phyloP scores from a whole-genome alignment of 2,888 invertebrate genomes.

The Macrophya alboannulata region DNA sequence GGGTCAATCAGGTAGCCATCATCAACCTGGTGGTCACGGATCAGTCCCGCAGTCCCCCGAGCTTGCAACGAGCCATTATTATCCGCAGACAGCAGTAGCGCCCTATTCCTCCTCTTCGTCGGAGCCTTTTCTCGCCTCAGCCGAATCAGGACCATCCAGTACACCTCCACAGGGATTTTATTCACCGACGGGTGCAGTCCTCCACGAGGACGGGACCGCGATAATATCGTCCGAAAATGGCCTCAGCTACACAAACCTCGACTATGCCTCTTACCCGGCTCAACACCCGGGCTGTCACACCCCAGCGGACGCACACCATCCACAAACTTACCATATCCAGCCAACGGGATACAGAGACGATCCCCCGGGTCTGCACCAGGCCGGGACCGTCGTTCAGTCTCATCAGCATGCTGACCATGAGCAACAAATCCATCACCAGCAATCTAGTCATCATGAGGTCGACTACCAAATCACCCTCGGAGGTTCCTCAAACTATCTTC shows the following conservation, averaged over 20 bases:
- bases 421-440: constrained; percentile 72
- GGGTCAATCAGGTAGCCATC: constrained; percentile 68
- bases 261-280: constrained; percentile 84
- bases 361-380: constrained; percentile 62
- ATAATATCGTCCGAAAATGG: constrained; percentile 94
- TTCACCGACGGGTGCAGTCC: constrained; percentile 75
- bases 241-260: constrained; percentile 94
- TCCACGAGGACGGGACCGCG: constrained; percentile 81
- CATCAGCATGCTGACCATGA: constrained; percentile 70
- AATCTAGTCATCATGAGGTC: constrained; percentile 57
- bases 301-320: constrained; percentile 72
- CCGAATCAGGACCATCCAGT: constrained; percentile 61
- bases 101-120: constrained; percentile 77
- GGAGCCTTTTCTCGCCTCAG: constrained; percentile 75
- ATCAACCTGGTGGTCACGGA: constrained; percentile 81
- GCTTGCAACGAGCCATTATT: constrained; percentile 74
- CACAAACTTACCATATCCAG: constrained; percentile 82
- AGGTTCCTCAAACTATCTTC: constrained; percentile 73
- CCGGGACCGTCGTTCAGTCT: constrained; percentile 65
- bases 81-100: constrained; percentile 74
- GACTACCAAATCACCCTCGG: constrained; percentile 79
- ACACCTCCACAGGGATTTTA: constrained; percentile 75
- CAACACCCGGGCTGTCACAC: constrained; percentile 71
- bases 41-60: constrained; percentile 80
- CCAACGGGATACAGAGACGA: constrained; percentile 76